Base-by-base conservation (phyloP, 1,140 invertebrate genomes). In the Ceratosolen fusciceps region DNA sequence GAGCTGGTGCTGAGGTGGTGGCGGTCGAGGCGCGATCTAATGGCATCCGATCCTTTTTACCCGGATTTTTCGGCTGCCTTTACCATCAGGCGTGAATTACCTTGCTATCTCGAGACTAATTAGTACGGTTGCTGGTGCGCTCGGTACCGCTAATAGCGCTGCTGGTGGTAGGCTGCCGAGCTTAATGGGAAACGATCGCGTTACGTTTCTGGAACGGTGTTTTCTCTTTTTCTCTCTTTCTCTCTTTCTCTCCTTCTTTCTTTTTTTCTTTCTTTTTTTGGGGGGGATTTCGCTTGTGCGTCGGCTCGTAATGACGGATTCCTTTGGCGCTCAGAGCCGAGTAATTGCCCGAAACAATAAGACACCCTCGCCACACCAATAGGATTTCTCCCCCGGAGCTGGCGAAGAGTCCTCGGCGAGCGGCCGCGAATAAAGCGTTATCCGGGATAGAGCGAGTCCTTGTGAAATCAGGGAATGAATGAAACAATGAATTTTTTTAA, bases 11-110 rank as follows among this genome's bases (percentile, higher is more conserved):
- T n/a, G n/a, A n/a, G n/a, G n/a, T n/a, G n/a, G n/a, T n/a, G n/a
- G n/a, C n/a, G n/a, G n/a, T 8, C 19, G 21, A 47, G 14, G 24
- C 24, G 5, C 8, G 43, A 74, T n/a, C n/a, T n/a, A 26, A 60
- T 26, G 39, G 62, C 60, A 62, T 37, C 26, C 14, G 56, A n/a
- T 43, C 72, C 52, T 75, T 67, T 74, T 67, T 62, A 24, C 39
- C 2, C 3, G 5, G 65, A 12, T 2, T 10, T 39, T 65, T 52
- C 49, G 19, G 2, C 21, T 19, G 49, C 49, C 21, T 52, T 52
- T 9, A 47, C 39, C 54, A 56, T 26, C n/a, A 34, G 37, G 24
- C 16, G 52, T 74, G 34, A 26, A 31, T 74, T 43, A 62, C 37
- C 9, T 34, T 14, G 49, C 19, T 58, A 73, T 29, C 31, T 65